Evolutionary conservation across 2,888 invertebrate genomes (phyloP).

Genomic region (Pantelozetes paolii): DNA sequence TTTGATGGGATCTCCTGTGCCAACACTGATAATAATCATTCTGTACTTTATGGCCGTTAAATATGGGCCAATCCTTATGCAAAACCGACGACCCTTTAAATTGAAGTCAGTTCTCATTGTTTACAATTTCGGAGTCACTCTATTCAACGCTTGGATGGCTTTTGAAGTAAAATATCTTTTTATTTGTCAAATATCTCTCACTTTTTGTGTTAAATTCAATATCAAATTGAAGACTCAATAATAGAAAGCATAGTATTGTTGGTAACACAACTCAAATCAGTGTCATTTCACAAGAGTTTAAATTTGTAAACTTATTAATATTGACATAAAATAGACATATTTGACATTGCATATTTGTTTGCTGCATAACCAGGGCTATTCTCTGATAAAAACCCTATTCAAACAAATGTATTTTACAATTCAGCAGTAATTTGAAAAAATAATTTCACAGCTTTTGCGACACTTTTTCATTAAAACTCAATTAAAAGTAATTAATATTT

Average conservation of each 20-base stretch:
- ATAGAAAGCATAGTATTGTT: background rate
- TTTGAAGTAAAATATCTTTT: slow-evolving; percentile 59
- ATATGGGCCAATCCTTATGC: slow-evolving; percentile 76
- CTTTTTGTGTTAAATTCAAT: background rate
- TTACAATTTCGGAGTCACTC: slow-evolving; percentile 79
- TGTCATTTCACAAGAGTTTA: too few relatives aligned
- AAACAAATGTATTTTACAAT: too few relatives aligned
- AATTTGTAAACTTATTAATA: too few relatives aligned
- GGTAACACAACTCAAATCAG: too few relatives aligned
- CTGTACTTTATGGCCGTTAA: slow-evolving; percentile 72
- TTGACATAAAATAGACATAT: too few relatives aligned
- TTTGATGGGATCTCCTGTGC: slow-evolving; percentile 73
- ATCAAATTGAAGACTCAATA: background rate
- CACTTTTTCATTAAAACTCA: too few relatives aligned
- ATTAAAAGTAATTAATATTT: background rate
- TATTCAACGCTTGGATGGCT: slow-evolving; percentile 76
- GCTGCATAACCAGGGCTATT: too few relatives aligned
- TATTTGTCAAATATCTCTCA: background rate
- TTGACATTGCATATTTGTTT: too few relatives aligned
- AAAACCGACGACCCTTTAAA: slow-evolving; percentile 67
- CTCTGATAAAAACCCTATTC: too few relatives aligned
- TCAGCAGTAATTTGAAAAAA: too few relatives aligned
- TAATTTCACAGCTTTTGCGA: background rate
- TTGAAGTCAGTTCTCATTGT: slow-evolving; percentile 66
- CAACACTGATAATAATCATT: slow-evolving; percentile 66